Evolutionary conservation across 2,888 invertebrate species (phyloP).

Genomic region (Serrognathus titanus): DNA sequence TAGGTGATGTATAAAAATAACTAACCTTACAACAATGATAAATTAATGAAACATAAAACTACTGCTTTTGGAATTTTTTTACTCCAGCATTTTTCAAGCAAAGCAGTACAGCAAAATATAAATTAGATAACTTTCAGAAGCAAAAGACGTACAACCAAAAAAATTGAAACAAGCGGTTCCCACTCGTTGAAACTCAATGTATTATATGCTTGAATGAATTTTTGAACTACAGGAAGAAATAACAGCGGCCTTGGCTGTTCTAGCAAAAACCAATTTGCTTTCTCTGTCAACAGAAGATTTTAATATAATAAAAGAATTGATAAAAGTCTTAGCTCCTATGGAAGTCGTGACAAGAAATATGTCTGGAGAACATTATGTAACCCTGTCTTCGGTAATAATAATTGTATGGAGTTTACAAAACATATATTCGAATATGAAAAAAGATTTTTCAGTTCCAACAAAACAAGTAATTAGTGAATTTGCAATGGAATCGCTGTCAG

Average conservation of each 20-base stretch:
- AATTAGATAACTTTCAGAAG: slow-evolving; percentile 8
- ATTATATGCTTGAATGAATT: slow-evolving; percentile 17
- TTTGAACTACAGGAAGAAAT: slow-evolving; percentile 13
- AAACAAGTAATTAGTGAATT: background rate
- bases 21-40: too few species aligned
- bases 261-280: slow-evolving; percentile 6
- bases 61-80: too few species aligned
- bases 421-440: too few species aligned
- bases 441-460: too few species aligned
- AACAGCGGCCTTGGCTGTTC: slow-evolving; percentile 6
- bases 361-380: slow-evolving; percentile 10
- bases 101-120: background rate
- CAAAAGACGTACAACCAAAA: slow-evolving; percentile 8
- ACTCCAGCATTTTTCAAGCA: slow-evolving; percentile 1
- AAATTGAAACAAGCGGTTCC: slow-evolving; percentile 12
- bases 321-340: slow-evolving; percentile 17
- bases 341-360: slow-evolving; percentile 15
- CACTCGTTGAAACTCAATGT: slow-evolving; percentile 21
- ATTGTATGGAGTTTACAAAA: background rate
- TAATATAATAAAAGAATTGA: slow-evolving; percentile 15
- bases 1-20: too few species aligned
- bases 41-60: too few species aligned
- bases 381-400: background rate
- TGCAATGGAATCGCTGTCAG: slow-evolving; percentile 7
- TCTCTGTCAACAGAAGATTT: slow-evolving; percentile 14